phyloP scores from a whole-genome alignment of 2,113 vertebrate genomes.

The Lontra canadensis region DNA sequence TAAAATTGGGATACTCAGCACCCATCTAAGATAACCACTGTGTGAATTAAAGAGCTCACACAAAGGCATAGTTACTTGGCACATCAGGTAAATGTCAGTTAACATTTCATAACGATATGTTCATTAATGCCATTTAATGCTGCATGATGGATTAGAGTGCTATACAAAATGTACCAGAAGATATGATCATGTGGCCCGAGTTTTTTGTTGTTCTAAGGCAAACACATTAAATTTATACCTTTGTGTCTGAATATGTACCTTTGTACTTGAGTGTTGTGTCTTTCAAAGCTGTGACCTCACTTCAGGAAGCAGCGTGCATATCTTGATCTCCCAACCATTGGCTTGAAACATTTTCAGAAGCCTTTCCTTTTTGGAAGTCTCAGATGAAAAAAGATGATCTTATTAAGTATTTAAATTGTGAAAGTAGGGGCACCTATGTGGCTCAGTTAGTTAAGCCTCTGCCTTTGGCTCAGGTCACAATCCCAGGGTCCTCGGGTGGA shows the following conservation, averaged over 20 bases:
- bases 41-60: neutral
- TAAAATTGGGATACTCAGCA: neutral
- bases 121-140: neutral
- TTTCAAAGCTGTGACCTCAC: neutral
- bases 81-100: neutral
- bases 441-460: neutral
- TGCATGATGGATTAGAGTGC: neutral
- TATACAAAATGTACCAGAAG: neutral
- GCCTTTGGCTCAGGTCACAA: neutral
- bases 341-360: slow-evolving; percentile 28
- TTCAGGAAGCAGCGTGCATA: neutral
- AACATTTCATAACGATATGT: neutral
- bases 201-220: slow-evolving; percentile 16
- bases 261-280: neutral
- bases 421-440: neutral
- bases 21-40: neutral
- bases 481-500: neutral
- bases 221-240: neutral
- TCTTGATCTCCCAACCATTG: neutral
- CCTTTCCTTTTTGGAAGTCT: neutral
- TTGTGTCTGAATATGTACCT: neutral
- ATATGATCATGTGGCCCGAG: neutral
- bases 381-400: neutral
- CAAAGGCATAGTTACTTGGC: neutral
- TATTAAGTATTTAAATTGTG: neutral